Base-by-base conservation (phyloP, 2,888 invertebrate species). In the Globia sparganii region DNA sequence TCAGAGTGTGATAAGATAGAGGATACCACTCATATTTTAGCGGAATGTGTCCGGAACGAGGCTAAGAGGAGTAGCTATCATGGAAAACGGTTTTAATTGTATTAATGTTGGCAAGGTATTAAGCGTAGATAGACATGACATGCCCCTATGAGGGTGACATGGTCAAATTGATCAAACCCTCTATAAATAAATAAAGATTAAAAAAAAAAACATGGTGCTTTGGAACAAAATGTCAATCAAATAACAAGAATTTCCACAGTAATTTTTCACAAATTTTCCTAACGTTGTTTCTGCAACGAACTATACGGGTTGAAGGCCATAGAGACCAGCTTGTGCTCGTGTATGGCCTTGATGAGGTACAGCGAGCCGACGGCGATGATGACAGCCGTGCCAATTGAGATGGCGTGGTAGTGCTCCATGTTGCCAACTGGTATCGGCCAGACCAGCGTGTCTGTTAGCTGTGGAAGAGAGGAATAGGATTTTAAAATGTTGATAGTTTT, bases 381-480 rank as follows among this genome's bases (percentile, higher is more conserved):
- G 0, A 89, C 34, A 0, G 87, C 83, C 0, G 95, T 95, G 2
- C 90, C 90, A 0, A 83, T 66, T 0, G 92, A 90, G 8, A 96
- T 95, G 0, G 91, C 13, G 80, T 91, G 86, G 82, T 91, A 93
- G 74, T 94, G 93, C 8, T 93, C 90, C 15, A 89, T 85, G 77
- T 95, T 90, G 8, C 96, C 96, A 0, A 95, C 91, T 0, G 96
- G 96, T 0, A 96, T 94, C 0, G 90, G 83, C 93, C 95, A 94
- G 0, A 83, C 69, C 0, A 94, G 67, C 0, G 89, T 84, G 5
- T 89, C 86, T 0, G 94, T 91, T 28, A 91, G 68, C 96, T 96
- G 58, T n/a, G 93, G 11, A 90, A 92, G 0, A n/a, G 2, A 59
- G 2, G 6, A 49, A 34, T 15, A 18, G 4, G 0, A 4, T 25